A percentile compares a stretch with the other conserved stretches of the same genome.
phyloP scores from a whole-genome alignment of 2,888 invertebrate species.

The Mongoloraphidia duomilia region DNA sequence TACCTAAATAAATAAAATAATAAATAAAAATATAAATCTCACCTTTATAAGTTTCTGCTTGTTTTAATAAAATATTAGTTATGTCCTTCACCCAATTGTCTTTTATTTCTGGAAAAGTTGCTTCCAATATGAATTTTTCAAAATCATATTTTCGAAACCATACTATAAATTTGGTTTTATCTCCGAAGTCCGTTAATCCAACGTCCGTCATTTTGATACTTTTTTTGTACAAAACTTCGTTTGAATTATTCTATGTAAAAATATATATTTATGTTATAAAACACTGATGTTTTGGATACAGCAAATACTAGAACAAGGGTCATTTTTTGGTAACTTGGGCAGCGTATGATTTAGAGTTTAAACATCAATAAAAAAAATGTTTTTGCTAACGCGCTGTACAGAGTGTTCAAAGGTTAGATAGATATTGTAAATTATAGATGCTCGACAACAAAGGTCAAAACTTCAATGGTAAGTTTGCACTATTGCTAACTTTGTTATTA shows the following conservation, averaged over 20 bases:
- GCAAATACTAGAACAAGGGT: no score
- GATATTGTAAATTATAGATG: no score
- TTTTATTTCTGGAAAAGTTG: slow-evolving; percentile 1
- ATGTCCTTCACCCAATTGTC: slow-evolving; percentile 4
- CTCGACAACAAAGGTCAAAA: no score
- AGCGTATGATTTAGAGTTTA: no score
- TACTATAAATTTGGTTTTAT: slow-evolving; percentile 2
- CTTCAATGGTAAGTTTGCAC: no score
- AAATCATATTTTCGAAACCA: slow-evolving; percentile 6
- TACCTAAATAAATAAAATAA: background rate
- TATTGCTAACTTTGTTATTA: no score
- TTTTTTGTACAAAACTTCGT: background rate
- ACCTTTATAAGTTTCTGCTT: slow-evolving; percentile 6
- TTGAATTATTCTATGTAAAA: background rate
- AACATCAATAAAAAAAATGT: no score
- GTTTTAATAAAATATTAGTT: slow-evolving; percentile 1
- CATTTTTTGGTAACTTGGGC: no score
- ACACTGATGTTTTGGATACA: no score
- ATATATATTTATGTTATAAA: no score
- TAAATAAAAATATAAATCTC: background rate
- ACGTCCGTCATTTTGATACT: slow-evolving; percentile 6
- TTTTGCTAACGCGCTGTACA: no score
- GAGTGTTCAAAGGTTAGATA: no score
- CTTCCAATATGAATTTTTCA: slow-evolving; percentile 3
- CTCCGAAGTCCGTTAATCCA: slow-evolving; percentile 4